Base-by-base conservation (phyloP, 2,888 invertebrate species). In the Xiphydria camelus region DNA sequence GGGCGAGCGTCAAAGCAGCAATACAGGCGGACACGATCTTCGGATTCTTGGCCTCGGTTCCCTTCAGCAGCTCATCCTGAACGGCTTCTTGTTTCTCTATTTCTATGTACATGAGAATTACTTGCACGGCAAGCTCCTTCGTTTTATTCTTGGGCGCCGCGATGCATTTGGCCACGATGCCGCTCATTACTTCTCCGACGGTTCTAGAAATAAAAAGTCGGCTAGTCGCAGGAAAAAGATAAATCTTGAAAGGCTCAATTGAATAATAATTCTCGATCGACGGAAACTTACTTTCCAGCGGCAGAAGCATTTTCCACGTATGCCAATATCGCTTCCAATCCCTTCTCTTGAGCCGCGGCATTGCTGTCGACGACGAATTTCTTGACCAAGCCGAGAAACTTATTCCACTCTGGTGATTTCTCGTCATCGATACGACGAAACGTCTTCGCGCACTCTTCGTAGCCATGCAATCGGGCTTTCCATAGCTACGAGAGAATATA, bases 361-460 rank as follows among this genome's bases (percentile, higher is more conserved):
- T 98, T 96, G 62, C 89, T 91, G 73, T 98, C 97, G 1, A 84
- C 79, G 0, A 95, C 94, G 82, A 97, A 94, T 76, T 96, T 96
- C 74, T 95, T 95, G 22, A 98, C 85, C 33, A 95, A 79, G 5
- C 92, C 91, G 7, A 91, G 78, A 77, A 88, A 98, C 77, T 94
- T 95, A 61, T 84, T 87, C 86, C 95, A 97, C 73, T 96, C 96
- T 0, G 91, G 86, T 25, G 93, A 91, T 73, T 96, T 96, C 69
- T 95, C 95, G 78, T 94, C 94, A 66, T 89, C 89, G 58, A 92
- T 87, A 68, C 87, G 87, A 54, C 86, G 84, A 76, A 97, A 96
- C 10, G 91, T 79, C 73, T 93, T 95, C 4, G 88, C 84, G 0
- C 93, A 90, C 74, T 95, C 95, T 75, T 96, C 95, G 64, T 96